Evolutionary conservation across 2,888 invertebrate species (phyloP), one percentile per base, ranked within the genome.

Genomic region (Ochropleura plecta): DNA sequence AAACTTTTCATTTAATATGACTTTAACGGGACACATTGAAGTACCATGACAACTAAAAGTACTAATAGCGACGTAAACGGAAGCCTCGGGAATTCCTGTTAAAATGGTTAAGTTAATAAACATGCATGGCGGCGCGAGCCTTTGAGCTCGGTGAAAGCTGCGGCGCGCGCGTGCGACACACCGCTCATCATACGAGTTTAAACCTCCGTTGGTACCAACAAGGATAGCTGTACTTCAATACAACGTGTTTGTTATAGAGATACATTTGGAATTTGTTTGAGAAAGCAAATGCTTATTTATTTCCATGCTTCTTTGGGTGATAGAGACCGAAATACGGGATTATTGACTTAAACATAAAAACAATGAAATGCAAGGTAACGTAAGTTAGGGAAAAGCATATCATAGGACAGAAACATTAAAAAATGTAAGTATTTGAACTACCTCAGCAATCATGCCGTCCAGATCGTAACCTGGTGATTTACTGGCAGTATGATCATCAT

Each of bases 101-200:
- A 92, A 94, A 94, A 94, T 95, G 92, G 93, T 94, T 95, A 94
- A 94, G 91, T 95, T 93, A 93, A 95, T 95, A 95, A 94, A 94
- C 95, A 95, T 94, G 94, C 92, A 89, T 89, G 91, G 90, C 92
- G 92, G 93, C 90, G 91, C 92, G 90, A 92, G 90, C 92, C 94
- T 95, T 95, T 95, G 94, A 94, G 92, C 91, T 86, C 90, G 93
- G 96, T 94, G 96, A 95, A 95, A 95, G 95, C 95, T 92, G 93
- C 78, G 83, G 64, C 85, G 86, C 77, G 89, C 88, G 90, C 89
- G 90, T 89, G 88, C 88, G 90, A 90, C 86, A 88, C 87, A 78
- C 73, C 83, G 76, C 86, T 85, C 88, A 90, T 91, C 89, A 89
- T 90, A 90, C 89, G 87, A 90, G 88, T 89, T 88, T 79, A 86